These are phyloP conservation scores for Heliocidaris erythrogramma DNA, from an alignment of 35 echinoderm and acorn worm species.

Conservation along the genomic window DNA sequence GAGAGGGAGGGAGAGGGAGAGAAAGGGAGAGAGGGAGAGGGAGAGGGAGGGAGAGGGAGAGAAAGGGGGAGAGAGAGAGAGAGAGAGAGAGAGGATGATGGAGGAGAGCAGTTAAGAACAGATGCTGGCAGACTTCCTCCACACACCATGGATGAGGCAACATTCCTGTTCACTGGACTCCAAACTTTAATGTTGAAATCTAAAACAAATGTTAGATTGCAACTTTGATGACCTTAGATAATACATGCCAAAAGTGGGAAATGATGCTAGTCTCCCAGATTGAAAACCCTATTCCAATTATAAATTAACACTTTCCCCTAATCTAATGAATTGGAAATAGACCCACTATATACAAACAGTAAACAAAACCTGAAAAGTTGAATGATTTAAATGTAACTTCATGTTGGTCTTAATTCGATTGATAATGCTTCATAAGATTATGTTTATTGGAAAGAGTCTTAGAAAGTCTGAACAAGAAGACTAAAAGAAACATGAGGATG, in stretches of 20 bases:
- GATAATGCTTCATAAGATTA: no score
- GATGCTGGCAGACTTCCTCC: neutral
- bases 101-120: neutral
- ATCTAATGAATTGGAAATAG: no score
- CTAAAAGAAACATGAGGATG: neutral
- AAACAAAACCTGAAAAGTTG: no score
- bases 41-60: neutral
- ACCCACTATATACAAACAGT: no score
- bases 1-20: neutral
- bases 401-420: no score
- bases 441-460: no score
- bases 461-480: neutral
- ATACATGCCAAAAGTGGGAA: neutral
- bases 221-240: slow-evolving; percentile 15
- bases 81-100: neutral
- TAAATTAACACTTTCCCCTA: no score
- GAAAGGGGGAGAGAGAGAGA: neutral
- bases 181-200: slow-evolving; percentile 23
- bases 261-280: neutral
- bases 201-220: slow-evolving; percentile 37
- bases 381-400: no score
- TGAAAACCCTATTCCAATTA: neutral
- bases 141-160: neutral
- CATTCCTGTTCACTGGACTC: slow-evolving; percentile 18
- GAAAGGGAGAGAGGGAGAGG: neutral